phyloP scores from a whole-genome alignment of 1,140 invertebrate genomes.

The Dreissena rostriformis region DNA sequence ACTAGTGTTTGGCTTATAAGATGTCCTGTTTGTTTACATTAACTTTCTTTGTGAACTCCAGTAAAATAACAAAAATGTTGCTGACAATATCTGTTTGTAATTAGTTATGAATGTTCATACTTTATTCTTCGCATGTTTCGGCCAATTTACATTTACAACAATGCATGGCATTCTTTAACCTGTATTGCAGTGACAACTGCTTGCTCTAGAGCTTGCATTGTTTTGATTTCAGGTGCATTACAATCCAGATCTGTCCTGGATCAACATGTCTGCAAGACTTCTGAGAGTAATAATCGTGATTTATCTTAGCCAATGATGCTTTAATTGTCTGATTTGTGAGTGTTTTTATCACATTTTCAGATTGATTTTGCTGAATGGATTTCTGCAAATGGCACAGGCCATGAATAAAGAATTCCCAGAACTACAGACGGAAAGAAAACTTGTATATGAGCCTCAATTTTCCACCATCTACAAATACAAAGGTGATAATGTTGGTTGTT shows the following conservation, averaged over 20 bases:
- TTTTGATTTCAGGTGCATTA: background rate
- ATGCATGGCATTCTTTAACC: too few relatives aligned
- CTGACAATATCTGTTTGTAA: too few relatives aligned
- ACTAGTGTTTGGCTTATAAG: too few relatives aligned
- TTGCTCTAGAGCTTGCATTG: background rate
- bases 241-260: background rate
- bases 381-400: slow-evolving; percentile 20
- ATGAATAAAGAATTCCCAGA: slow-evolving; percentile 15
- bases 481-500: slow-evolving; percentile 7
- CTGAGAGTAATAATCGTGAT: background rate
- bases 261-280: background rate
- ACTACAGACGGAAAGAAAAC: background rate
- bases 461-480: slow-evolving; percentile 19
- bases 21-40: too few relatives aligned
- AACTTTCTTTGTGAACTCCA: too few relatives aligned
- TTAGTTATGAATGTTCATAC: too few relatives aligned
- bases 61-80: too few relatives aligned
- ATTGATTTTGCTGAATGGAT: slow-evolving; percentile 12
- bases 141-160: too few relatives aligned
- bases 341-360: background rate
- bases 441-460: slow-evolving; percentile 20
- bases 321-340: too few relatives aligned
- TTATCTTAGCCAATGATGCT: background rate
- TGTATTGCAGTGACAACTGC: background rate
- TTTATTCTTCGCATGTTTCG: too few relatives aligned